Evolutionary conservation across 2,113 vertebrate genomes (phyloP).

Genomic region (Isurus oxyrinchus): DNA sequence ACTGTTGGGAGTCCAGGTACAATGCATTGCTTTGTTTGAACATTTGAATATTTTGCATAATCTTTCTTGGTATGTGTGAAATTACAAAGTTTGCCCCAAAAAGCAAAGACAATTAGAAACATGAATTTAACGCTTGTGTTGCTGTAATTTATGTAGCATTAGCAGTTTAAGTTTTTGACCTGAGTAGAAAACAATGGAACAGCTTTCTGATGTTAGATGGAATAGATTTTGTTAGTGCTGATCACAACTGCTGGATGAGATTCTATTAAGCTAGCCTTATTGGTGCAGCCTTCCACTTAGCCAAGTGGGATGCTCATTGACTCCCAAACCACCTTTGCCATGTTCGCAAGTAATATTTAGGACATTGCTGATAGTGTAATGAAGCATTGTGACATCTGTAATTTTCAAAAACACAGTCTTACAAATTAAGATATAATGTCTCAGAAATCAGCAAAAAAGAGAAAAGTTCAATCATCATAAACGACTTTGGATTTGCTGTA

Average conservation of each 20-base stretch:
- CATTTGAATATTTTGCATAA: neutral
- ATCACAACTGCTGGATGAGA: neutral
- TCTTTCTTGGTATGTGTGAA: neutral
- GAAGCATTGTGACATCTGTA: neutral
- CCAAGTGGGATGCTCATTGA: neutral
- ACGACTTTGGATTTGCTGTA: neutral
- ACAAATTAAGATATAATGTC: neutral
- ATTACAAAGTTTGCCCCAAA: neutral
- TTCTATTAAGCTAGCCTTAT: neutral
- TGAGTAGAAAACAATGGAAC: neutral
- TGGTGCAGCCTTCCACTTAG: neutral
- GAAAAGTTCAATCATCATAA: conserved; percentile 8
- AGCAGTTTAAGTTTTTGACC: neutral
- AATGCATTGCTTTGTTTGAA: neutral
- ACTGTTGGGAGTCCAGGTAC: neutral
- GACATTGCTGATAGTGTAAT: neutral
- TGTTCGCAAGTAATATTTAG: neutral
- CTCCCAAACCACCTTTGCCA: neutral
- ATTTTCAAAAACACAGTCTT: neutral
- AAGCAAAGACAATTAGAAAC: neutral
- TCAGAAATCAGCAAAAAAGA: neutral
- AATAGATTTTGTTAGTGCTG: neutral
- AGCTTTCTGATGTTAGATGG: neutral
- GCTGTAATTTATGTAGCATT: neutral
- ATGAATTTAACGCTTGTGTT: neutral